phyloP scores from a whole-genome alignment of 2,797 vertebrate genomes.

The Synanceia verrucosa region DNA sequence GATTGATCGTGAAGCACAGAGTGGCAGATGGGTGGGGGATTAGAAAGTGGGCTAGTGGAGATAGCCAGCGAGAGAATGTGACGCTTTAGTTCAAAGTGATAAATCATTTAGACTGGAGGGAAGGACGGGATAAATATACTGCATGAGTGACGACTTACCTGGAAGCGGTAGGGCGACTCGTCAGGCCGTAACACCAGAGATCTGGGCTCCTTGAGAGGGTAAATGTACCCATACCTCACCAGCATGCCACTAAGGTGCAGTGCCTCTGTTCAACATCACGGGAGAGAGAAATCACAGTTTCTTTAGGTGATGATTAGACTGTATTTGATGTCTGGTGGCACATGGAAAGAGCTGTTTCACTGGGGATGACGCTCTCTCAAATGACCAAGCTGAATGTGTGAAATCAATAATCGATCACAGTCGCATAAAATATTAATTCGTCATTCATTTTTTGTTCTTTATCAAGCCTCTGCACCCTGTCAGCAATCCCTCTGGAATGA shows the following conservation, averaged over 20 bases:
- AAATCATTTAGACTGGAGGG: not conserved
- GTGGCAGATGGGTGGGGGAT: constrained; percentile 54
- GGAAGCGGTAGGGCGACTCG: constrained; percentile 92
- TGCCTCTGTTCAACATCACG: constrained; percentile 83
- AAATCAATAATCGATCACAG: not conserved
- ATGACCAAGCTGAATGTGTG: not conserved
- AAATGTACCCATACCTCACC: constrained; percentile 90
- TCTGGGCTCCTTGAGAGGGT: constrained; percentile 88
- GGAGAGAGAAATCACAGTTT: not conserved
- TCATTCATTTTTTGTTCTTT: not conserved
- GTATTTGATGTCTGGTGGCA: not conserved
- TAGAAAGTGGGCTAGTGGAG: constrained; percentile 43
- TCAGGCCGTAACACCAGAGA: constrained; percentile 83
- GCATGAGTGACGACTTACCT: constrained; percentile 78
- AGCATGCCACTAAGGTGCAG: constrained; percentile 88
- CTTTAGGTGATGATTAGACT: not conserved
- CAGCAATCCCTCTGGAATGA: constrained; percentile 26
- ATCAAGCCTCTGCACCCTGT: not conserved
- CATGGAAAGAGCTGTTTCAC: not conserved
- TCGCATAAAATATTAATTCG: not conserved
- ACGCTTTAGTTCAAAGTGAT: not conserved
- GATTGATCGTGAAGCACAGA: constrained; percentile 8
- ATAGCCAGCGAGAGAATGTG: not conserved
- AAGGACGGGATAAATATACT: not conserved
- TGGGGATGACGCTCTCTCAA: not conserved